Evolutionary conservation across 2,888 invertebrate genomes (phyloP).

Genomic region (Encarsia formosa): DNA sequence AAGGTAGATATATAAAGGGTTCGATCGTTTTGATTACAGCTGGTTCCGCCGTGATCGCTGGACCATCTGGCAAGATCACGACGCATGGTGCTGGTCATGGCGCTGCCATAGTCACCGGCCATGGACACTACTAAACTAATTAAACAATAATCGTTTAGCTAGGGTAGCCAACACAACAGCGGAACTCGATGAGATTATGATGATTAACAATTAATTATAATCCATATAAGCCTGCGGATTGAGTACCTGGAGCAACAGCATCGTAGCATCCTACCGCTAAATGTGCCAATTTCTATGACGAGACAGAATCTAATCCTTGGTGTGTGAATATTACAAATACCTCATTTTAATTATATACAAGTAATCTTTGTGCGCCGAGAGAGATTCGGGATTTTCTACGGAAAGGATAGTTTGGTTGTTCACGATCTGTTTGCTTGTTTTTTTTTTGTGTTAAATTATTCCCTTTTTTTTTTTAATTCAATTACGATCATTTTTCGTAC

Average conservation of each 20-base stretch:
- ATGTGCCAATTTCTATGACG: constrained; percentile 2
- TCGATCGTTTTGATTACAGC: too few species aligned
- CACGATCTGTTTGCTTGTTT: constrained; percentile 1
- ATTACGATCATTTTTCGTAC: not conserved
- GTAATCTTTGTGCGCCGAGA: too few species aligned
- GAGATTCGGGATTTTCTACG: not conserved
- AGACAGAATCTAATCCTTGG: too few species aligned
- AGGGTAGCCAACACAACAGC: constrained; percentile 7
- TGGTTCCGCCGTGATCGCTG: constrained; percentile 45
- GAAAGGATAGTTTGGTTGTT: constrained; percentile 1
- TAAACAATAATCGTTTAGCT: not conserved
- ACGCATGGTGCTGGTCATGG: constrained; percentile 47
- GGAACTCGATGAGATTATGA: constrained; percentile 3
- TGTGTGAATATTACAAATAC: too few species aligned
- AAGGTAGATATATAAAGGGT: too few species aligned
- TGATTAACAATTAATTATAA: too few species aligned
- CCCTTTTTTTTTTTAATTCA: not conserved
- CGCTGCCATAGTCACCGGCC: constrained; percentile 41
- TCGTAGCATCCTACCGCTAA: not conserved
- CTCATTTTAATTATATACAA: too few species aligned
- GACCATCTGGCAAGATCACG: constrained; percentile 48
- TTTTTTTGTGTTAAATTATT: not conserved
- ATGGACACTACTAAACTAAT: constrained; percentile 36
- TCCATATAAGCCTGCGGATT: constrained; percentile 15
- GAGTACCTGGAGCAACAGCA: constrained; percentile 19